Conservation (phyloP, 2,888 invertebrate genomes). For the Patella pellucida region DNA sequence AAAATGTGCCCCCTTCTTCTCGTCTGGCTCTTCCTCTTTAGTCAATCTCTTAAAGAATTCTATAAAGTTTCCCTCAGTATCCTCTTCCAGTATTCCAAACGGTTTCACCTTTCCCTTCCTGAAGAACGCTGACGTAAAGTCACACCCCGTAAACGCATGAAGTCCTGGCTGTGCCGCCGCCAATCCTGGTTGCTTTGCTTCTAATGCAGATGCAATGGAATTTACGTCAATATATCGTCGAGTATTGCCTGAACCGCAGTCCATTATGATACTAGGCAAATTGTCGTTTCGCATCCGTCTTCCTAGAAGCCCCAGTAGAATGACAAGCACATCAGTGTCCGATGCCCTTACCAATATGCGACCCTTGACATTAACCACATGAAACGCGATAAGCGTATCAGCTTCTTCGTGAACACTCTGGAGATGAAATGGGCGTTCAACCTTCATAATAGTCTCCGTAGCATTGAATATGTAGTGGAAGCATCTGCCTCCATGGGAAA, state of each 20-base stretch:
- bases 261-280: neutral
- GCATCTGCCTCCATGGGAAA: constrained; percentile 20
- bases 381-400: neutral
- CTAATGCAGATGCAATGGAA: no score
- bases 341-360: neutral
- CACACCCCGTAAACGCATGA: no score
- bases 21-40: no score
- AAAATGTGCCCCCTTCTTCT: neutral
- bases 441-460: neutral
- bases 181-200: no score
- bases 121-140: no score
- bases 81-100: neutral
- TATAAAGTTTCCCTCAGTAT: neutral
- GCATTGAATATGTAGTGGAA: neutral
- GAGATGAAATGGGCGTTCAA: neutral
- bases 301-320: neutral
- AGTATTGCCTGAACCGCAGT: neutral
- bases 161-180: no score
- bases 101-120: neutral
- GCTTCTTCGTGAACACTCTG: neutral
- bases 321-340: neutral
- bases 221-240: no score
- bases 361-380: neutral
- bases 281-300: neutral
- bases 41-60: no score